Evolutionary conservation across 2,797 vertebrate genomes (phyloP).

Genomic region (Morelia viridis): DNA sequence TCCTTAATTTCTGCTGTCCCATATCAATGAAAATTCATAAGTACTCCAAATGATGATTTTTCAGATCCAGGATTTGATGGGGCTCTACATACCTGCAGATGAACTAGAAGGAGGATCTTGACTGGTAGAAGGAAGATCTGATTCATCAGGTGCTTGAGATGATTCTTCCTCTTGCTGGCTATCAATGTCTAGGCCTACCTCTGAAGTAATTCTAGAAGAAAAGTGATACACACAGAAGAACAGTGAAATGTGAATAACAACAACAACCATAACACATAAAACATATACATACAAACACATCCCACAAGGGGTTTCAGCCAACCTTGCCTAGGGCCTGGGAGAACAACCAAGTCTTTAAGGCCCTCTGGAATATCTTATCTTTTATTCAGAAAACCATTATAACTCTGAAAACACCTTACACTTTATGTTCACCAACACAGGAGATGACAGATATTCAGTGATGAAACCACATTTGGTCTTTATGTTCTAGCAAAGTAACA

Average conservation of each 20-base stretch:
- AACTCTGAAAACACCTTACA: background rate
- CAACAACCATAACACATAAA: background rate
- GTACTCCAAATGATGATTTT: background rate
- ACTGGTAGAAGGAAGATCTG: constrained; percentile 89
- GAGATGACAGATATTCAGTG: background rate
- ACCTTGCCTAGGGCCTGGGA: background rate
- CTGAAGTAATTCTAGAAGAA: constrained; percentile 75
- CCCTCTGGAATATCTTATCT: background rate
- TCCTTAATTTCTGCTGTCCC: too few species aligned
- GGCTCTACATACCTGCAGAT: constrained; percentile 82
- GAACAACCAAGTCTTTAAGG: background rate
- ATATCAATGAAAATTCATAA: background rate
- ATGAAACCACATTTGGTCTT: background rate
- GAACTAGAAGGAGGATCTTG: constrained; percentile 94
- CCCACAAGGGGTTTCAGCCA: background rate
- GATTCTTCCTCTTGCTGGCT: constrained; percentile 89
- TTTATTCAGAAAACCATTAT: background rate
- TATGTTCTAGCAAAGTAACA: background rate
- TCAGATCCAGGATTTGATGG: background rate
- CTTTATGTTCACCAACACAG: background rate
- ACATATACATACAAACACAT: background rate
- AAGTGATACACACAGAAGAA: background rate
- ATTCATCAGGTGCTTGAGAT: constrained; percentile 84
- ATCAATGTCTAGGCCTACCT: constrained; percentile 83
- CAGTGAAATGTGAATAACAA: background rate